Evolutionary conservation across 37 sponge, comb jelly and placozoan species (phyloP).

Genomic region (Agelas oroides): DNA sequence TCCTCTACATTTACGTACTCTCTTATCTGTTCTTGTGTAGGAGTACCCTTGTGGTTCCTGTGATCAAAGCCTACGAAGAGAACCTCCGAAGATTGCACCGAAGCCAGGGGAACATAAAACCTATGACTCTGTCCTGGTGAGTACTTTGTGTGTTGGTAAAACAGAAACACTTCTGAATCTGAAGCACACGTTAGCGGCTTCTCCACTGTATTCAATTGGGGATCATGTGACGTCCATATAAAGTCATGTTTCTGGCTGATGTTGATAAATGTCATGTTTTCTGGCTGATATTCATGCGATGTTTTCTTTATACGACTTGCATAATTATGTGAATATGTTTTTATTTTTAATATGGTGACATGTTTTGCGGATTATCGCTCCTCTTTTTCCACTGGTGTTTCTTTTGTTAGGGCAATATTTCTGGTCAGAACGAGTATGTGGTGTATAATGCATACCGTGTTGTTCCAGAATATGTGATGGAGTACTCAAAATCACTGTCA

Average conservation of each 20-base stretch:
- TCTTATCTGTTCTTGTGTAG: slow-evolving; percentile 24
- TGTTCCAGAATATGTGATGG: slow-evolving; percentile 79
- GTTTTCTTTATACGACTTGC: too few relatives aligned
- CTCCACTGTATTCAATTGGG: too few relatives aligned
- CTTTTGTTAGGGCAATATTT: slow-evolving; percentile 67
- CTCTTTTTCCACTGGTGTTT: neutral
- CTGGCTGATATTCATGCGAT: too few relatives aligned
- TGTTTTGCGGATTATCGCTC: neutral
- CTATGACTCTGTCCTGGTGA: slow-evolving; percentile 81
- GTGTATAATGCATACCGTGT: slow-evolving; percentile 82
- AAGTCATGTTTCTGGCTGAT: too few relatives aligned
- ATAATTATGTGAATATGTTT: neutral
- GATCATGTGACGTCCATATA: too few relatives aligned
- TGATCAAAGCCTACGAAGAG: slow-evolving; percentile 59
- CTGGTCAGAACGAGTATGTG: slow-evolving; percentile 70
- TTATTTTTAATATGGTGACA: neutral
- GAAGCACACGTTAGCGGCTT: too few relatives aligned
- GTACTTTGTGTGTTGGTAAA: neutral
- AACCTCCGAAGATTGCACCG: slow-evolving; percentile 50
- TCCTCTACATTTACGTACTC: too few relatives aligned
- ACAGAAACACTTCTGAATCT: too few relatives aligned
- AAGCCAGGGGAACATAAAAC: slow-evolving; percentile 55
- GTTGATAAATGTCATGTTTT: neutral
- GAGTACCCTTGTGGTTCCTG: slow-evolving; percentile 43
- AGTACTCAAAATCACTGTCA: slow-evolving; percentile 42